Percentiles rank a stretch among this genome's conserved stretches.
Evolutionary conservation across 2,113 vertebrate species (phyloP).

Genomic region (Falco punctatus): DNA sequence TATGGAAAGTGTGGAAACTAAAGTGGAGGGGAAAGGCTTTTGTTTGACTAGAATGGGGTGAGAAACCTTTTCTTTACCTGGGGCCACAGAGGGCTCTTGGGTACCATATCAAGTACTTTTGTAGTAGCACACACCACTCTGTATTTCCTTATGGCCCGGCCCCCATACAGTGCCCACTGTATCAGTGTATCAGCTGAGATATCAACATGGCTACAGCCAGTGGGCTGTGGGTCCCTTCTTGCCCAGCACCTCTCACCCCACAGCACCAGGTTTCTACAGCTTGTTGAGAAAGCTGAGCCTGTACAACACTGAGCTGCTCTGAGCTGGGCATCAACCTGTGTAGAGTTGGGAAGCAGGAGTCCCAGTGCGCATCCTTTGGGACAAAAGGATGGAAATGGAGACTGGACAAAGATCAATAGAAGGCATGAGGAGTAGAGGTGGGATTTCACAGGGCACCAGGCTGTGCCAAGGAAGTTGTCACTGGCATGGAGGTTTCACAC

Average conservation of each 20-base stretch:
- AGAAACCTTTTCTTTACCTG: background rate
- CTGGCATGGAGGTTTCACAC: background rate
- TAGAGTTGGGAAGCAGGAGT: background rate
- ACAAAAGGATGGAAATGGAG: background rate
- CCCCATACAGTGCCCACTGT: background rate
- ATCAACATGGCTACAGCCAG: background rate
- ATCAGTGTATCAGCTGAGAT: background rate
- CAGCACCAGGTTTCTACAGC: background rate
- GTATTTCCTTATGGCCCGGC: background rate
- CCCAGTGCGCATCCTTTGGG: background rate
- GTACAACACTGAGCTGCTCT: accelerated
- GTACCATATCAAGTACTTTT: background rate
- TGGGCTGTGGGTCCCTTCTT: background rate
- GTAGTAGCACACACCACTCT: background rate
- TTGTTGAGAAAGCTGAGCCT: background rate
- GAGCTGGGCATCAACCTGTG: accelerated
- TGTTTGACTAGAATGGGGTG: background rate
- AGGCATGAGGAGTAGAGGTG: background rate
- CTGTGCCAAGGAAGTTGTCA: background rate
- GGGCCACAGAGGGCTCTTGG: background rate
- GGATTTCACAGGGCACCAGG: background rate
- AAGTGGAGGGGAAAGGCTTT: background rate
- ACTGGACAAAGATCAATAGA: background rate
- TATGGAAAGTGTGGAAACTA: background rate
- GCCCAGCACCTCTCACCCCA: background rate